Evolutionary conservation across 2,888 invertebrate genomes (phyloP), one percentile per base, ranked within the genome.

Genomic region (Drosophila eohydei): DNA sequence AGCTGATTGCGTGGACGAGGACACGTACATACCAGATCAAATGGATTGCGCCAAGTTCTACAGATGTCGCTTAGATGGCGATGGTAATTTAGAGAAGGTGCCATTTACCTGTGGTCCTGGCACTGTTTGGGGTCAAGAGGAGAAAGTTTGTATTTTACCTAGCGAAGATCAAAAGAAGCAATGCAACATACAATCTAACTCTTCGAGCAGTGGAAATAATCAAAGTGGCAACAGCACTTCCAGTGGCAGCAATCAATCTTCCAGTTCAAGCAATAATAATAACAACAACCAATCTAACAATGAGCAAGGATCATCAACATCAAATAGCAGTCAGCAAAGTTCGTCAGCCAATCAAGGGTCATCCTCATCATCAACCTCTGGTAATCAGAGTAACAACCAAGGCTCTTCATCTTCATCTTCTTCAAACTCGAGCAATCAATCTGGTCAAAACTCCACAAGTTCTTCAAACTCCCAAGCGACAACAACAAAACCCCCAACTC

Each of bases 31-130:
- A 16, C 89, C 92, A 0, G 93, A 94, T 81, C 73, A 88, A n/a
- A 68, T 86, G 2, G 93, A 95, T 75, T 95, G 95, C 69, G 93
- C 92, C 43, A 95, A 94, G 76, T 95, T 95, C 89, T 94, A 94
- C 79, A 93, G 95, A 64, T 95, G 95, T 79, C 93, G 93, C 0
- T 89, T 92, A 51, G 91, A 93, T 67, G 93, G 92, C 0, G 88
- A 91, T n/a, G 93, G 93, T 4, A 91, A 91, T 1, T 93, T 92
- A 63, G 93, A 89, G 32, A 93, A 92, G 69, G 93, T 94, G 61
- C 93, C 94, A 9, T 95, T 94, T 71, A 92, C 92, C 8, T 95
- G 95, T 79, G 94, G 94, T 0, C 93, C 93, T 30, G 94, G 94
- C 48, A 95, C 95, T 0, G 93, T 94, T 43, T 95, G 94, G 94